Percentiles rank a stretch among this genome's conserved stretches.
These are phyloP conservation scores for Atta colombica DNA, from an alignment of 1,140 invertebrate species.

Conservation along the genomic window DNA sequence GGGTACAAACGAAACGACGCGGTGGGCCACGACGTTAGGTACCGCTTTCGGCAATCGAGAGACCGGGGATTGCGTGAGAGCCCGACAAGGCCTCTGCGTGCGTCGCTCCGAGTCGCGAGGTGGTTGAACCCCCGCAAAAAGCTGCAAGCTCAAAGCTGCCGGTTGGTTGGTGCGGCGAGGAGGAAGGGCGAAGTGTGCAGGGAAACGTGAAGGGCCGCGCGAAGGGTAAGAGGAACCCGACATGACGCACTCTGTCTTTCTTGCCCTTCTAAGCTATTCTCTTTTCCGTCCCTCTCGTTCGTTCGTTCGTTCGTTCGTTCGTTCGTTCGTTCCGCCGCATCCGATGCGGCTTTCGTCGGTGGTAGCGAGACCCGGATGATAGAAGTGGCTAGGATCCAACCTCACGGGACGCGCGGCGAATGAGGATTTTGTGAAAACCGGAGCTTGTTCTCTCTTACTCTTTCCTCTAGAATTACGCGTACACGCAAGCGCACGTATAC, in stretches of 20 bases:
- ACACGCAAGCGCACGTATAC: constrained; percentile 41
- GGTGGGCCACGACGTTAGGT: constrained; percentile 59
- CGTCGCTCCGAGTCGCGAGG: constrained; percentile 77
- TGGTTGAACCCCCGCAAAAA: constrained; percentile 81
- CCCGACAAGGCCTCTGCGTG: constrained; percentile 74
- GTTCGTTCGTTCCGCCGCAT: constrained; percentile 28
- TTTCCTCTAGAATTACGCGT: constrained; percentile 27
- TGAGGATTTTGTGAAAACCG: constrained; percentile 67
- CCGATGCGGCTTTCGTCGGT: constrained; percentile 54
- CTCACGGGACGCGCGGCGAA: constrained; percentile 71
- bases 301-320: constrained; percentile 22
- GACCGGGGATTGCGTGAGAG: constrained; percentile 72
- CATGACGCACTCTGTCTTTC: constrained; percentile 59
- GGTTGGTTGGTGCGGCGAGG: constrained; percentile 62
- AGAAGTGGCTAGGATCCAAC: constrained; percentile 78
- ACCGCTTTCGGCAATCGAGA: constrained; percentile 75
- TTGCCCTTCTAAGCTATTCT: neutral
- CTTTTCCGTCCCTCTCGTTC: neutral
- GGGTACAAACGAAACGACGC: no score
- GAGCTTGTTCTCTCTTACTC: constrained; percentile 28
- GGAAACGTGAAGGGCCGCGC: constrained; percentile 49
- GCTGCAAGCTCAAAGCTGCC: constrained; percentile 80
- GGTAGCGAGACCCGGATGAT: constrained; percentile 70
- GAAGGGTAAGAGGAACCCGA: constrained; percentile 43
- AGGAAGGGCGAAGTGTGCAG: constrained; percentile 59